These are phyloP conservation scores for Ophion slaviceki DNA, from an alignment of 2,888 invertebrate species.

Conservation along the genomic window DNA sequence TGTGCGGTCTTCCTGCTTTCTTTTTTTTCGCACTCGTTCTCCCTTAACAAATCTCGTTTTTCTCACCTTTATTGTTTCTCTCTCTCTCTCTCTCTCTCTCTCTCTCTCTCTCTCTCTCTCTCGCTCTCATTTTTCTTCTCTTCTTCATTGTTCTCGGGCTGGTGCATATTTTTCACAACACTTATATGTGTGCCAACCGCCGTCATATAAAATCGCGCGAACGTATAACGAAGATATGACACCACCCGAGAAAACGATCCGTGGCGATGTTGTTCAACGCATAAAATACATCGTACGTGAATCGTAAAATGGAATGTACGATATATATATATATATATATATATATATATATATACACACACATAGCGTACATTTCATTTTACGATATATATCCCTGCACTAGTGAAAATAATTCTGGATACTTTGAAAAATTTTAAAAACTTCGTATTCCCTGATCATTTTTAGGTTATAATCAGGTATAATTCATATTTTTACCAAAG, in stretches of 20 bases:
- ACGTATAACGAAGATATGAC: constrained; percentile 57
- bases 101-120: no score
- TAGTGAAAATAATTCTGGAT: no score
- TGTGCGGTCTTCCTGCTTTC: constrained; percentile 27
- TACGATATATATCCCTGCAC: no score
- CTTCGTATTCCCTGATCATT: no score
- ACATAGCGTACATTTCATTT: no score
- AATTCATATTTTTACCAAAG: no score
- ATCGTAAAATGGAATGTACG: no score
- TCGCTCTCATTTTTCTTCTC: neutral
- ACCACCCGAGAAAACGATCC: constrained; percentile 40
- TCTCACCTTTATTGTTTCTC: neutral
- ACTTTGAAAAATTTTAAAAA: no score
- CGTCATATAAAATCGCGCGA: constrained; percentile 44
- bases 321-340: constrained; percentile 6
- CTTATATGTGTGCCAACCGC: constrained; percentile 45
- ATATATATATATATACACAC: neutral
- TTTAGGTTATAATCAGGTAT: no score
- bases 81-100: neutral
- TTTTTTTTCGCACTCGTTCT: constrained; percentile 17
- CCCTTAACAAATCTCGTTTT: neutral
- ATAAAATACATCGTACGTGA: constrained; percentile 39
- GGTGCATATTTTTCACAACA: constrained; percentile 50
- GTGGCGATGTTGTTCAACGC: constrained; percentile 23
- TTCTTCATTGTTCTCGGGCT: neutral